Evolutionary conservation across 2,113 vertebrate genomes (phyloP).

Genomic region (Campylomormyrus numenius): DNA sequence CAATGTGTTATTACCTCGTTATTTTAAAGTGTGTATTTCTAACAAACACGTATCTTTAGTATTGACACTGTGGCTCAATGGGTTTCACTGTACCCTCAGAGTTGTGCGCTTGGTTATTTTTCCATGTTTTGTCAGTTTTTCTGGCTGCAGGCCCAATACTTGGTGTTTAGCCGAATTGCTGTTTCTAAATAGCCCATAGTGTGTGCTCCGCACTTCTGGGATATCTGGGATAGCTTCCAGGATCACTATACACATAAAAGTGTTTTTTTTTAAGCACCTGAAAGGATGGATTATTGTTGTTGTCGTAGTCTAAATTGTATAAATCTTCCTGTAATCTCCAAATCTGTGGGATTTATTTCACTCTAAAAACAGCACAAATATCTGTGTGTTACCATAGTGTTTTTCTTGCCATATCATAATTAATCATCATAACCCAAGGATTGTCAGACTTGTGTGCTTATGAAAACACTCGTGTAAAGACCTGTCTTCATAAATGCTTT

Average conservation of each 20-base stretch:
- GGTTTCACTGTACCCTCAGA: neutral
- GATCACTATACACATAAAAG: neutral
- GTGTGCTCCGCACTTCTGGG: neutral
- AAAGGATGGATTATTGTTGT: neutral
- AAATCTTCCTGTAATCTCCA: neutral
- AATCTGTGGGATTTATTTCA: neutral
- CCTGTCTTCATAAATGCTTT: neutral
- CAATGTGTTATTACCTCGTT: neutral
- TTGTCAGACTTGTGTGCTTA: neutral
- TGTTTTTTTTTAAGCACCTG: neutral
- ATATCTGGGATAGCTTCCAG: neutral
- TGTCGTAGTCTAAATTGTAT: neutral
- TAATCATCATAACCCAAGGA: neutral
- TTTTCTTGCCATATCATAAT: neutral
- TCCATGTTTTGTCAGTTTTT: neutral
- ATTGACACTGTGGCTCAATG: neutral
- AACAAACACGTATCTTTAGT: neutral
- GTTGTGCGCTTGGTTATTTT: neutral
- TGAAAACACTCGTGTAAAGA: neutral
- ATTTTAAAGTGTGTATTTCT: neutral
- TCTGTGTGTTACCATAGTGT: neutral
- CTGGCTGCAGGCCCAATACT: neutral
- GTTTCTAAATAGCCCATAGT: neutral
- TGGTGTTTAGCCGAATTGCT: neutral
- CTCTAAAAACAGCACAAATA: neutral